Percentiles rank a stretch among this genome's conserved stretches.
phyloP scores from a whole-genome alignment of 2,797 vertebrate genomes.

The Gymnopithys bicolor region DNA sequence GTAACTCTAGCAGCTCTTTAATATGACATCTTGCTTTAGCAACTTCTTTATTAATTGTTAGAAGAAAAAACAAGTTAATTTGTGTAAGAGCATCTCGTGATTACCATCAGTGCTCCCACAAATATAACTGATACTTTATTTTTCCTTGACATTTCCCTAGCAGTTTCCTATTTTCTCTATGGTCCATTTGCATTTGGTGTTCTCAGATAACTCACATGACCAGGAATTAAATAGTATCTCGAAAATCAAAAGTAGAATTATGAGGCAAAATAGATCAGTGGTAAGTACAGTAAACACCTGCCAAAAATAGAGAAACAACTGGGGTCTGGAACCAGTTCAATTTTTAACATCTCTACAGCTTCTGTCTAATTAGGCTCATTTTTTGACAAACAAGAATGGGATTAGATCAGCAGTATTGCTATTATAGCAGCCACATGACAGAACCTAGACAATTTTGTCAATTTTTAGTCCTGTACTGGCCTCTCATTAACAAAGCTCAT shows the following conservation, averaged over 20 bases:
- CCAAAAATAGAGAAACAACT: slow-evolving; percentile 26
- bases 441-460: slow-evolving; percentile 10
- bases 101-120: not conserved
- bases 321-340: not conserved
- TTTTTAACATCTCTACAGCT: not conserved
- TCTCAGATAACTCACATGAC: not conserved
- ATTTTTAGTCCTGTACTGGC: not conserved
- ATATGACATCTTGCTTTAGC: not conserved
- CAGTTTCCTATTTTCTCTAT: not conserved
- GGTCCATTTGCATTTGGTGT: slow-evolving; percentile 3
- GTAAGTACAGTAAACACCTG: slow-evolving; percentile 23
- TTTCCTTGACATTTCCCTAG: slow-evolving; percentile 4
- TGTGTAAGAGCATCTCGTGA: not conserved
- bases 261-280: slow-evolving; percentile 17
- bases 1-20: slow-evolving; percentile 17
- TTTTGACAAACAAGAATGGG: not conserved
- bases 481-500: not conserved
- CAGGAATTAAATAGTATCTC: slow-evolving; percentile 3
- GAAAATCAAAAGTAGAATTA: slow-evolving; percentile 17
- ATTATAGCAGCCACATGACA: not conserved
- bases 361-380: slow-evolving; percentile 6
- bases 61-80: slow-evolving; percentile 28
- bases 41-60: slow-evolving; percentile 44
- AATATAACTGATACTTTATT: not conserved
- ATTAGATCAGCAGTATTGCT: slow-evolving; percentile 9